phyloP scores from a whole-genome alignment of 2,113 vertebrate species.

The Gadus chalcogrammus region DNA sequence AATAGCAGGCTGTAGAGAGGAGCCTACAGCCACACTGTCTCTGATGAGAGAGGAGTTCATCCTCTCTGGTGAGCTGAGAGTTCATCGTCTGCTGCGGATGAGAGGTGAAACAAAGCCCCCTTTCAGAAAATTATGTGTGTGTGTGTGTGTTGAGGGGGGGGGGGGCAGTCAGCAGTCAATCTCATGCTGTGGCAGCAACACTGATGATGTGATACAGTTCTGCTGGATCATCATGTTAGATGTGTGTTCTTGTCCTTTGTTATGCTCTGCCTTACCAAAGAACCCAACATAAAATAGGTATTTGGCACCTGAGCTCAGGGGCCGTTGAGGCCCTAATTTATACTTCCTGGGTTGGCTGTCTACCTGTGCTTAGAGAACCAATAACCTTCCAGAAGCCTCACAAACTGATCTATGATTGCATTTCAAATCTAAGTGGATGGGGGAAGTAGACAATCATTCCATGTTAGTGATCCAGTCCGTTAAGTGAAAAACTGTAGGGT shows the following conservation, averaged over 20 bases:
- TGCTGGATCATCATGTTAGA: not conserved
- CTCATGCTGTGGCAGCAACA: slow-evolving; percentile 23
- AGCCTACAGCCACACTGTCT: not conserved
- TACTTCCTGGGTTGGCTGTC: too few species aligned
- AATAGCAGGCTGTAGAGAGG: slow-evolving; percentile 7
- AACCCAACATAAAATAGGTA: too few species aligned
- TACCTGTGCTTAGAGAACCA: too few species aligned
- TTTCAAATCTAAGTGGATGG: too few species aligned
- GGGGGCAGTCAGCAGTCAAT: slow-evolving; percentile 28
- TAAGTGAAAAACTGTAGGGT: slow-evolving; percentile 14
- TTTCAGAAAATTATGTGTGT: slow-evolving; percentile 43
- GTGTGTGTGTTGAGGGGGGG: slow-evolving; percentile 8
- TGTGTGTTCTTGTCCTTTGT: too few species aligned
- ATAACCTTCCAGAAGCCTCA: too few species aligned
- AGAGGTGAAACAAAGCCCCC: slow-evolving; percentile 41
- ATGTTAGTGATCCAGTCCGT: too few species aligned
- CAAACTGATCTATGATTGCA: too few species aligned
- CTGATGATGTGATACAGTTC: slow-evolving; percentile 34
- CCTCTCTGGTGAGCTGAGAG: slow-evolving; percentile 28
- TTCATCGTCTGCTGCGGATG: slow-evolving; percentile 38
- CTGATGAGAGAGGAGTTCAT: not conserved
- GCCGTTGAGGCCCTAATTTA: too few species aligned
- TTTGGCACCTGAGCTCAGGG: too few species aligned
- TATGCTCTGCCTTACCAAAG: too few species aligned
- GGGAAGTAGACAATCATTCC: too few species aligned